Conservation (phyloP, 1,140 invertebrate species). For the Parapsyche elsis region DNA sequence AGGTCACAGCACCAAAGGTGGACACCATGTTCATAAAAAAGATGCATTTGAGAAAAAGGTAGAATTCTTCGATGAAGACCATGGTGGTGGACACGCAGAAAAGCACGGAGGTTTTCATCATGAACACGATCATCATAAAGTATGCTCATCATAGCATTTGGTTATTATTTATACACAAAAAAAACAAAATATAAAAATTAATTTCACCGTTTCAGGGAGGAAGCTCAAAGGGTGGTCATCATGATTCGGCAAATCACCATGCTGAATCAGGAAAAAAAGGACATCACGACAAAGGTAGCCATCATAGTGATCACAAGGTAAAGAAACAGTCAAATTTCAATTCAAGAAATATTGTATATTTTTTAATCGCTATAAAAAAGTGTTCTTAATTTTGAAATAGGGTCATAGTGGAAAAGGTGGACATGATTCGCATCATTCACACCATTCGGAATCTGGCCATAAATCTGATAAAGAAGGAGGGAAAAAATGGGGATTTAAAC, state of each 20-base stretch:
- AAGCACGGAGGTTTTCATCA: constrained; percentile 72
- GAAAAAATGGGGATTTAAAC: constrained; percentile 70
- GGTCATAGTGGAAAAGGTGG: constrained; percentile 69
- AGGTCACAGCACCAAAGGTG: constrained; percentile 77
- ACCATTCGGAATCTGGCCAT: constrained; percentile 63
- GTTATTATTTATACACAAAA: background rate
- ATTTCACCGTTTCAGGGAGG: constrained; percentile 58
- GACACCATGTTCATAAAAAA: constrained; percentile 78
- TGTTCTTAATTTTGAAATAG: constrained; percentile 56
- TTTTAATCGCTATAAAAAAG: no score
- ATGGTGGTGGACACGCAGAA: constrained; percentile 73
- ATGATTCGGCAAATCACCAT: constrained; percentile 65
- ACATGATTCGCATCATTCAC: constrained; percentile 67
- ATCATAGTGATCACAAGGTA: constrained; percentile 68
- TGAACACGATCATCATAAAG: constrained; percentile 67
- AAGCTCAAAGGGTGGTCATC: constrained; percentile 63
- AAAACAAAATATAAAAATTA: constrained; percentile 48
- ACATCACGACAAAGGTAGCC: constrained; percentile 69
- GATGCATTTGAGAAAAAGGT: constrained; percentile 79
- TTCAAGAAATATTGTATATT: no score
- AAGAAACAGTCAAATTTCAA: constrained; percentile 12
- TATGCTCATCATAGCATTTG: constrained; percentile 64
- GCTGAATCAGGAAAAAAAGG: constrained; percentile 70
- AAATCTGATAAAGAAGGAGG: constrained; percentile 66
- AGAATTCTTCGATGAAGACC: constrained; percentile 78